A percentile compares a stretch with the other conserved stretches of the same genome.
Evolutionary conservation across 2,797 vertebrate genomes (phyloP).

Genomic region (Neosilurus mollespiculum): DNA sequence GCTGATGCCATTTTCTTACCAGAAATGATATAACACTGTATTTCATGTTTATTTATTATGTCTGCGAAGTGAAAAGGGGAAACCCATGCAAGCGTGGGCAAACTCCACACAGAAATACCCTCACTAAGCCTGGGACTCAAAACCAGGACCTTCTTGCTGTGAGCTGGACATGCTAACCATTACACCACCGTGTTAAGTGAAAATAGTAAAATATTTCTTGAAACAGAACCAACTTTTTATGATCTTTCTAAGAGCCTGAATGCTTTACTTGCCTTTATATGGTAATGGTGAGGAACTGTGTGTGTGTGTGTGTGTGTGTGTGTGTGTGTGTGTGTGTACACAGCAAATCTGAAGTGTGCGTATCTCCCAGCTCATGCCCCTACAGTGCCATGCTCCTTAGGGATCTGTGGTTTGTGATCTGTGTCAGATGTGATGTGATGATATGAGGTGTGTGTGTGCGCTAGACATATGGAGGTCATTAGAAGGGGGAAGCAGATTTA

Average conservation of each 20-base stretch:
- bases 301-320: slow-evolving; percentile 21
- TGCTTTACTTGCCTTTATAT: slow-evolving; percentile 46
- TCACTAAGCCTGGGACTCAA: too few relatives aligned
- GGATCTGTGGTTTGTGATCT: slow-evolving; percentile 39
- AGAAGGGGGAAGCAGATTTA: slow-evolving; percentile 47
- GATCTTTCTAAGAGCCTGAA: slow-evolving; percentile 30
- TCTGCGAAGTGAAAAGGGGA: too few relatives aligned
- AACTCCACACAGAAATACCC: too few relatives aligned
- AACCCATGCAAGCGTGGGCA: too few relatives aligned
- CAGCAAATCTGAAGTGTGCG: not conserved
- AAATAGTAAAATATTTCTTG: not conserved
- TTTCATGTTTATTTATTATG: too few relatives aligned
- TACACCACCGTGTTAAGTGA: too few relatives aligned
- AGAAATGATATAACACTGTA: too few relatives aligned
- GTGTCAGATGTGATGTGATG: slow-evolving; percentile 43
- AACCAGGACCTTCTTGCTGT: too few relatives aligned
- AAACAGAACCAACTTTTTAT: not conserved
- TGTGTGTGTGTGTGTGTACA: slow-evolving; percentile 4
- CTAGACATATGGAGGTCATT: slow-evolving; percentile 57
- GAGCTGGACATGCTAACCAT: too few relatives aligned
- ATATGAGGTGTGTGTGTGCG: slow-evolving; percentile 14
- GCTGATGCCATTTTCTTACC: too few relatives aligned
- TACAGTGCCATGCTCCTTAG: slow-evolving; percentile 31
- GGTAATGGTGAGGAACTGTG: slow-evolving; percentile 43
- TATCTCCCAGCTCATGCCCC: slow-evolving; percentile 7